phyloP scores from a whole-genome alignment of 2,888 invertebrate genomes.

The Panzeria rudis region DNA sequence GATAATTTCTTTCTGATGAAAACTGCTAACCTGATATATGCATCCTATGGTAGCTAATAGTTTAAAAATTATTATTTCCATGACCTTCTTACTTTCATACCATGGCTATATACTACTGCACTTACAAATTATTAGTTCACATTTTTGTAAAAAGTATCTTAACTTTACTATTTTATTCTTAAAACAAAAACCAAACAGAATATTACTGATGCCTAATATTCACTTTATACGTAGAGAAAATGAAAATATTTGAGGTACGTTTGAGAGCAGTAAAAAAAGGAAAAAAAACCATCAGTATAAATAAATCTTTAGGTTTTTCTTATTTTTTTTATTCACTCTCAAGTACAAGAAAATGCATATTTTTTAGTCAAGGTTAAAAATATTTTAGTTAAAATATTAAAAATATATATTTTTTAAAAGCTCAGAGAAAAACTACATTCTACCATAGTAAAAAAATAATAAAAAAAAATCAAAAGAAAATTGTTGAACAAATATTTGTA shows the following conservation, averaged over 20 bases:
- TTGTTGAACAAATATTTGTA: slow-evolving; percentile 58
- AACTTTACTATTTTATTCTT: background rate
- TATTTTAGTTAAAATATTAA: slow-evolving; percentile 55
- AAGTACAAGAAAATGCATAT: slow-evolving; percentile 34
- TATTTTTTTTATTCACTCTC: background rate
- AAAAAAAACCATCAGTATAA: slow-evolving; percentile 25
- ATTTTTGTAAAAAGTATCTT: too few species aligned
- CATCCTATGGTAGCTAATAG: too few species aligned
- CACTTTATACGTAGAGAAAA: slow-evolving; percentile 10
- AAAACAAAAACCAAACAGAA: background rate
- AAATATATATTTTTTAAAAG: slow-evolving; percentile 42
- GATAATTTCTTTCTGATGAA: too few species aligned
- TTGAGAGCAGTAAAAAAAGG: slow-evolving; percentile 14
- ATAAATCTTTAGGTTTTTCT: slow-evolving; percentile 30
- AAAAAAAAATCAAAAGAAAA: slow-evolving; percentile 43
- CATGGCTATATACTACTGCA: too few species aligned
- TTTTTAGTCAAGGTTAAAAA: slow-evolving; percentile 45
- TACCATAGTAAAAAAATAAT: background rate
- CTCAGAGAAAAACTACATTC: slow-evolving; percentile 2
- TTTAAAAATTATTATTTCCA: too few species aligned
- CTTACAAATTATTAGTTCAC: too few species aligned
- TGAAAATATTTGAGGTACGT: slow-evolving; percentile 40
- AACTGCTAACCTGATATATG: too few species aligned
- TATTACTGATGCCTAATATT: background rate
- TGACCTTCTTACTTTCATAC: too few species aligned